Evolutionary conservation across 2,888 invertebrate genomes (phyloP), one percentile per base, ranked within the genome.

Genomic region (Andrena hattorfiana): DNA sequence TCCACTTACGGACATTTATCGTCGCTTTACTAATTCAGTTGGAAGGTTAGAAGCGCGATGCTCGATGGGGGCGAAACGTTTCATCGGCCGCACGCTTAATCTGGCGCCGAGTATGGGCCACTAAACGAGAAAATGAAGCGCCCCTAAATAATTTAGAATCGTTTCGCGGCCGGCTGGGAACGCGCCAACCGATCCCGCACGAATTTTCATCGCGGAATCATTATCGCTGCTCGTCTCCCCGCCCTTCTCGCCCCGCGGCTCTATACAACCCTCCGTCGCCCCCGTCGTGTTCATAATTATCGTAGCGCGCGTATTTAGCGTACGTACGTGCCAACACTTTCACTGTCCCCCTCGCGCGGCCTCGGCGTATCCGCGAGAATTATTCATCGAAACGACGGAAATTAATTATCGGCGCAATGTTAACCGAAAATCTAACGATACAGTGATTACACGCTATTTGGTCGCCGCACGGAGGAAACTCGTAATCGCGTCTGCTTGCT

Each of bases 391-490:
- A 72, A 77, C 67, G 71, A 7, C 23, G 56, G 30, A 32, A 71
- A 71, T 82, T 80, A 81, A 81, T 76, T 70, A 81, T 69, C 70
- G 70, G 6, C 16, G 74, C 48, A 51, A 67, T 69, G 82, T 83
- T 81, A 81, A 75, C 76, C n/a, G 73, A 77, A 80, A 83, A 81
- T 83, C 83, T 83, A 81, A 85, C 77, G 81, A 75, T 67, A 32
- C 56, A 56, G 71, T 75, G 72, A 76, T 78, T 81, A 63, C 80
- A 62, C 13, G 63, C 56, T 16, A 10, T 62, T 42, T 49, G 49
- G 3, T 42, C 42, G n/a, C 28, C 5, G 26, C 23, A 7, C 35
- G 1, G 28, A 42, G 56, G 54, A 60, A 28, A 76, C 64, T 56
- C 62, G 68, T 35, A 48, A 20, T 5, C 3, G 20, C n/a, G 7